Evolutionary conservation across 2,888 invertebrate species (phyloP).

Genomic region (Ramazzottius varieornatus): DNA sequence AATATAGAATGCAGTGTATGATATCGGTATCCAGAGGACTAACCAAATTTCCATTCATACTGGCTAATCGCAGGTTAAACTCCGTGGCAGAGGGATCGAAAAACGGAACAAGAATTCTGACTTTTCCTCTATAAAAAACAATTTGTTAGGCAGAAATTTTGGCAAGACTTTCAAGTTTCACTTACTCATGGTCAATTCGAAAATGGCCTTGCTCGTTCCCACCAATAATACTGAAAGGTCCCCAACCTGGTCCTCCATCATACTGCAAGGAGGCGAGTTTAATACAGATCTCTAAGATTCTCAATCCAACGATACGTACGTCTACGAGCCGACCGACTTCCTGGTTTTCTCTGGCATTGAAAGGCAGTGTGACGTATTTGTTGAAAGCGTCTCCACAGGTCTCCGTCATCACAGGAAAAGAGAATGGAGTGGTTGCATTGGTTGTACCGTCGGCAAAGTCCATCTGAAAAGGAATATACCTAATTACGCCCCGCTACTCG

Average conservation of each 20-base stretch:
- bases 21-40: too few species aligned
- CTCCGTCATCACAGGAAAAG: not conserved
- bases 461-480: not conserved
- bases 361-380: not conserved
- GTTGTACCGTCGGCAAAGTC: not conserved
- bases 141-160: not conserved
- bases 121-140: not conserved
- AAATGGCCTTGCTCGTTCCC: not conserved
- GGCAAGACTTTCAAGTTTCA: not conserved
- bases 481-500: too few species aligned
- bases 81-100: not conserved
- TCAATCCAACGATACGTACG: too few species aligned
- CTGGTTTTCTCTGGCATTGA: not conserved
- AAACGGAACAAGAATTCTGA: not conserved
- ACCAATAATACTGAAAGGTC: not conserved
- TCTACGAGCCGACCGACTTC: not conserved
- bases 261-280: not conserved
- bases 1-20: not conserved
- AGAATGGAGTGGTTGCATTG: not conserved
- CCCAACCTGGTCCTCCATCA: not conserved
- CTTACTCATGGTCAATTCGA: not conserved
- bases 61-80: not conserved
- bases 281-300: too few species aligned
- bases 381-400: not conserved
- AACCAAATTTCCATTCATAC: slow-evolving; percentile 1